Conservation (phyloP, 2,888 invertebrate species). For the Serrognathus titanus region DNA sequence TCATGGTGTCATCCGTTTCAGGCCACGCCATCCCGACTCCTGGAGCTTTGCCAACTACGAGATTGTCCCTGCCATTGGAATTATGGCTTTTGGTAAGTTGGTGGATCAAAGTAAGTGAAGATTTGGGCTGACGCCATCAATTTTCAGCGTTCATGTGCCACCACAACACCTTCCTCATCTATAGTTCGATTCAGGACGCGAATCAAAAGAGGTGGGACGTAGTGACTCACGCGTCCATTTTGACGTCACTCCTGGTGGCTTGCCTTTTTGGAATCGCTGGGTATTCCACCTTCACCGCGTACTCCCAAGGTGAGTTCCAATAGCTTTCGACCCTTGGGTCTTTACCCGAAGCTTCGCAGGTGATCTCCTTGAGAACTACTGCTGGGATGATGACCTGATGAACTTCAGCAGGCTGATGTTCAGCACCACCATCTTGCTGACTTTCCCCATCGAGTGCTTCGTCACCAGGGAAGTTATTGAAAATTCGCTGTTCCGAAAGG, state of each 20-base stretch:
- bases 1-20: conserved; percentile 38
- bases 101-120: too few relatives aligned
- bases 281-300: conserved; percentile 76
- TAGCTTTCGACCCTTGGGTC: background rate
- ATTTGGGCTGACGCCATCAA: too few relatives aligned
- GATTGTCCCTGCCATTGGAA: conserved; percentile 74
- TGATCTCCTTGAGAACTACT: conserved; percentile 82
- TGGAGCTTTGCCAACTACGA: conserved; percentile 72
- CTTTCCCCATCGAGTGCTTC: conserved; percentile 84
- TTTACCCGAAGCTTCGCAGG: conserved; percentile 49
- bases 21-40: conserved; percentile 61
- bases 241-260: conserved; percentile 68
- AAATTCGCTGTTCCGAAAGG: conserved; percentile 36
- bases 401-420: conserved; percentile 74
- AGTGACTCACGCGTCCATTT: conserved; percentile 76
- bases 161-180: conserved; percentile 82
- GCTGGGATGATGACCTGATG: conserved; percentile 80
- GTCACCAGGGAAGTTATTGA: conserved; percentile 74
- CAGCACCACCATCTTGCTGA: conserved; percentile 75
- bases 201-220: conserved; percentile 73
- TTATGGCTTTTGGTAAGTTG: conserved; percentile 76
- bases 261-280: conserved; percentile 73
- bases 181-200: conserved; percentile 73
- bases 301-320: conserved; percentile 64
- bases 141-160: conserved; percentile 84